phyloP scores from a whole-genome alignment of 2,888 invertebrate species.

The Lypha dubia region DNA sequence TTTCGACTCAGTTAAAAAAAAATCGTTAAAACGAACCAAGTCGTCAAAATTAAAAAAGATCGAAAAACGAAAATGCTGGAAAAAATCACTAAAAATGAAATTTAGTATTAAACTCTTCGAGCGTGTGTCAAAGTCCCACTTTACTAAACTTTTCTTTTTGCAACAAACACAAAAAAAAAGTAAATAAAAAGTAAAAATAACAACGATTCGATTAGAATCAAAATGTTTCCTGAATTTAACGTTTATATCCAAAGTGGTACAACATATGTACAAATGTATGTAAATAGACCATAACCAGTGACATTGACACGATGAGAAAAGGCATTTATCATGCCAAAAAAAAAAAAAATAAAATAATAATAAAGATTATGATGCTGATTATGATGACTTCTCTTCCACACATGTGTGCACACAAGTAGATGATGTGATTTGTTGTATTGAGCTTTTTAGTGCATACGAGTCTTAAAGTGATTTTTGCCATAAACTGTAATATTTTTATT shows the following conservation, averaged over 20 bases:
- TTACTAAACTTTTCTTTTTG: too few relatives aligned
- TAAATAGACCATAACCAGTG: constrained; percentile 46
- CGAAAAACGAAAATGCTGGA: too few relatives aligned
- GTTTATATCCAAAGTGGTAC: too few relatives aligned
- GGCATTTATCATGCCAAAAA: constrained; percentile 34
- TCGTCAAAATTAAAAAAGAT: too few relatives aligned
- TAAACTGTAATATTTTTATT: constrained; percentile 62
- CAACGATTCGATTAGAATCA: not conserved
- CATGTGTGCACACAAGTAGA: too few relatives aligned
- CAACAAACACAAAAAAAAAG: too few relatives aligned
- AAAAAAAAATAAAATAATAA: constrained; percentile 10
- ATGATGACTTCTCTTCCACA: constrained; percentile 27
- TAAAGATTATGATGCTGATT: constrained; percentile 13
- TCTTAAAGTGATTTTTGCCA: constrained; percentile 37
- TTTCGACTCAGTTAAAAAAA: too few relatives aligned
- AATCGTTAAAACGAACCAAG: too few relatives aligned
- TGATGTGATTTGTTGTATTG: constrained; percentile 8
- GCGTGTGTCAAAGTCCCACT: too few relatives aligned
- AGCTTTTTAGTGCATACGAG: constrained; percentile 3
- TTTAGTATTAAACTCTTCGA: too few relatives aligned
- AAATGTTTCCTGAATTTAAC: not conserved
- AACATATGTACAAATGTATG: not conserved
- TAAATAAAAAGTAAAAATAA: too few relatives aligned
- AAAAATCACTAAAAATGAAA: too few relatives aligned
- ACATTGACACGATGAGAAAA: constrained; percentile 59